phyloP scores from a whole-genome alignment of 2,113 vertebrate species.

The Cryptomyrus ogoouensis region DNA sequence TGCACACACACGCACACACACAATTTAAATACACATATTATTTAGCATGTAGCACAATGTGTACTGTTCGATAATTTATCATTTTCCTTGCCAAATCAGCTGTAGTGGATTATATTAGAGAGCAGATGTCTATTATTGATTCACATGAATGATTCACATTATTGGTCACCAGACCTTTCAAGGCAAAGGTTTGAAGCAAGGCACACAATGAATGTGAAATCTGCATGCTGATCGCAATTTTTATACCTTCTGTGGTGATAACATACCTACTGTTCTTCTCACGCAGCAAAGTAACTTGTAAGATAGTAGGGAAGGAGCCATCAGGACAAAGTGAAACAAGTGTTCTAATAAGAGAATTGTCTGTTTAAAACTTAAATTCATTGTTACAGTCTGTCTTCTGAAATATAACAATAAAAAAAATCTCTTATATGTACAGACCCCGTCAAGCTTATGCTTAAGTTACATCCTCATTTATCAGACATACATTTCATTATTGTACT shows the following conservation, averaged over 20 bases:
- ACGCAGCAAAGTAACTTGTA: background rate
- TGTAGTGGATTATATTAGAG: conserved; percentile 16
- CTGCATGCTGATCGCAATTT: background rate
- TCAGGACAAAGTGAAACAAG: background rate
- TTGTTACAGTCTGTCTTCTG: background rate
- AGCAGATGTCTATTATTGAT: conserved; percentile 10
- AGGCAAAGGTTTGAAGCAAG: background rate
- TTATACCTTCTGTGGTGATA: background rate
- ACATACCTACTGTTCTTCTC: background rate
- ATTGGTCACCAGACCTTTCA: background rate
- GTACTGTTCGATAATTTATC: conserved; percentile 11
- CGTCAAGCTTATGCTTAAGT: background rate
- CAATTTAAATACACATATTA: background rate
- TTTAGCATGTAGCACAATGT: conserved; percentile 2
- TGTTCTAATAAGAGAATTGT: background rate
- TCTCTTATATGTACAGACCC: background rate
- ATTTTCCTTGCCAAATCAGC: conserved; percentile 10
- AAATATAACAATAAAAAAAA: background rate
- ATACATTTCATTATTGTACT: background rate
- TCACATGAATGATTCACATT: conserved; percentile 2
- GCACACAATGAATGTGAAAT: conserved; percentile 7
- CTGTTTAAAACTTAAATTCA: background rate
- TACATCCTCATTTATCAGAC: background rate
- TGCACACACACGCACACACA: background rate
- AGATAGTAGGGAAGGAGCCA: background rate